Evolutionary conservation across 1,140 invertebrate species (phyloP), one percentile per base, ranked within the genome.

Genomic region (Ooceraea biroi): DNA sequence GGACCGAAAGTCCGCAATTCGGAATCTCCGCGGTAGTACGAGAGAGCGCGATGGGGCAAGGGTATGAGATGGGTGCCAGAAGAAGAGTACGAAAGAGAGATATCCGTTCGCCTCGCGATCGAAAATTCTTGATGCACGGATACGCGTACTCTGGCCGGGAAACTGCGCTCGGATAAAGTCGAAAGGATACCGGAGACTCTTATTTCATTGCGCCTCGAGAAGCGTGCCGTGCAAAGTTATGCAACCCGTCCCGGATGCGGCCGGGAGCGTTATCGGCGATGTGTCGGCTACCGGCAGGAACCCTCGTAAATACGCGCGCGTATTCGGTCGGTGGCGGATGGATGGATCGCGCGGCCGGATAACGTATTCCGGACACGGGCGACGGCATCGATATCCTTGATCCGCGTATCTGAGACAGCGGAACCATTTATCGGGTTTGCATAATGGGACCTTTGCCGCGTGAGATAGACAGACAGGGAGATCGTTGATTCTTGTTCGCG

Each of bases 181-280:
- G 36, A 87, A 84, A 88, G 72, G 85, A 46, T 80, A 87, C 36
- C 55, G 1, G 60, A 41, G 68, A 68, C 68, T 84, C 52, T 77
- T 88, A 84, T 88, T 87, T 87, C 85, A 80, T 84, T 76, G 85
- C 72, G 73, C 36, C 55, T 46, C 44, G 68, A 44, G 61, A 46
- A 74, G 55, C 85, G 85, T 87, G 82, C 55, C 82, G 60, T 58
- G 85, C 86, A 88, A 88, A 88, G 65, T 88, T 88, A 66, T 80
- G 41, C 52, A 41, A 72, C 36, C 19, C 44, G 30, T 63, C 48
- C 66, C n/a, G n/a, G n/a, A n/a, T n/a, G 36, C 36, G 36, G 36
- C 36, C 36, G 36, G 27, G 19, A 72, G 80, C 74, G 85, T 74
- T 87, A 88, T 87, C 85, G 82, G 86, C 80, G 74, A 83, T 41